phyloP scores from a whole-genome alignment of 2,113 vertebrate species.

The Mola mola region DNA sequence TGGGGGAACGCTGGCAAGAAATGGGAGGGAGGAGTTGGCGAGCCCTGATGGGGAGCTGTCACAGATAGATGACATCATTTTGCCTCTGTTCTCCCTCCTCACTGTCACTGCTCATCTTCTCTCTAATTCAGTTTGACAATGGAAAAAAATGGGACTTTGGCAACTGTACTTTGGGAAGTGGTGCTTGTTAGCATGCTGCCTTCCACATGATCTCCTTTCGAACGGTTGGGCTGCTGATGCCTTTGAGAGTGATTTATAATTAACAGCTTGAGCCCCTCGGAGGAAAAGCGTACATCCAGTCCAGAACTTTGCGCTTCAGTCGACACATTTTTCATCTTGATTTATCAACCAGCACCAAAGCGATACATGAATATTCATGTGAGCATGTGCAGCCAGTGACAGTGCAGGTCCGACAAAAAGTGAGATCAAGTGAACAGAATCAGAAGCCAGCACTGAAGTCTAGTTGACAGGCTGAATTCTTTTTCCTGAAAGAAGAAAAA shows the following conservation, averaged over 20 bases:
- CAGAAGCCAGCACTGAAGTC: neutral
- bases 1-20: constrained; percentile 42
- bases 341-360: neutral
- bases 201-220: constrained; percentile 15
- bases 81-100: neutral
- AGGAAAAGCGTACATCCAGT: neutral
- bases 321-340: constrained; percentile 9
- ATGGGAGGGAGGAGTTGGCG: constrained; percentile 22
- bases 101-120: neutral
- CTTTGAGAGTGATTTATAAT: neutral
- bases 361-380: constrained; percentile 2
- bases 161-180: neutral
- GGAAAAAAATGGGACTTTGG: neutral
- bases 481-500: neutral
- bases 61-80: constrained; percentile 60
- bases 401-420: constrained; percentile 1
- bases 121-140: constrained; percentile 2
- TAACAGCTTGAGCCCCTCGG: constrained; percentile 1
- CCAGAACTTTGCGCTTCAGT: neutral
- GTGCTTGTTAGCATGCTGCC: constrained; percentile 7
- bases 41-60: constrained; percentile 45
- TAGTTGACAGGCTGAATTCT: neutral
- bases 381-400: too few species aligned
- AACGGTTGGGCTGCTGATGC: constrained; percentile 1
- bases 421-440: neutral